phyloP scores from a whole-genome alignment of 2,113 vertebrate species.

The Myocastor coypus region DNA sequence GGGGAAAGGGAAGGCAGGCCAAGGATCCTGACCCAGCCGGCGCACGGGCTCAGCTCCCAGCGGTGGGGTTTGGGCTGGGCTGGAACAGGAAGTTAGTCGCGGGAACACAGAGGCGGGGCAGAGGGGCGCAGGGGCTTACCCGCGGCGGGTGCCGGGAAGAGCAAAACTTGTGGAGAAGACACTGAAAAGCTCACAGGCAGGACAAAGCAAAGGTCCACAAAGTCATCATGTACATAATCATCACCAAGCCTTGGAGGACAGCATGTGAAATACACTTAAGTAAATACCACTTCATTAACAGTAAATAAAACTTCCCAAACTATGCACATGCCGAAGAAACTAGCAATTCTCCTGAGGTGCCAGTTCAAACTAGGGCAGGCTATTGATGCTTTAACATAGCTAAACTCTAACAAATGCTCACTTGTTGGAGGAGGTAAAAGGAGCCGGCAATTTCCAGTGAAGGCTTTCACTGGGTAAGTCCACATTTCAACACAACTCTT shows the following conservation, averaged over 20 bases:
- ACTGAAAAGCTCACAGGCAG: neutral
- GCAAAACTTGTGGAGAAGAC: neutral
- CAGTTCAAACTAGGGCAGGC: conserved; percentile 76
- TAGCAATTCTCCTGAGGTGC: conserved; percentile 51
- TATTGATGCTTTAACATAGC: conserved; percentile 44
- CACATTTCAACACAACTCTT: conserved; percentile 50
- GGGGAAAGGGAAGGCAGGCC: too few relatives aligned
- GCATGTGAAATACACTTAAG: neutral
- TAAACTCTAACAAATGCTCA: conserved; percentile 74
- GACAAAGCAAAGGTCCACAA: conserved; percentile 30
- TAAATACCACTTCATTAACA: conserved; percentile 39
- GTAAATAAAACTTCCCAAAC: conserved; percentile 11
- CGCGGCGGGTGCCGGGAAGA: too few relatives aligned
- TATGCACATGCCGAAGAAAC: conserved; percentile 12
- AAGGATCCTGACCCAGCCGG: too few relatives aligned
- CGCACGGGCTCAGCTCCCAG: too few relatives aligned
- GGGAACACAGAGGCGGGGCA: too few relatives aligned
- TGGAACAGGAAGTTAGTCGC: too few relatives aligned
- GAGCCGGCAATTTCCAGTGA: conserved; percentile 59
- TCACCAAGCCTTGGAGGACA: conserved; percentile 14
- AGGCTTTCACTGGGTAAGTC: conserved; percentile 63
- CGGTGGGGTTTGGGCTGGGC: too few relatives aligned
- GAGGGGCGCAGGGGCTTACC: too few relatives aligned
- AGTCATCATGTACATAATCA: neutral
- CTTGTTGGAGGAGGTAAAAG: conserved; percentile 75